phyloP scores from a whole-genome alignment of 2,113 vertebrate genomes.

The Abramis brama region DNA sequence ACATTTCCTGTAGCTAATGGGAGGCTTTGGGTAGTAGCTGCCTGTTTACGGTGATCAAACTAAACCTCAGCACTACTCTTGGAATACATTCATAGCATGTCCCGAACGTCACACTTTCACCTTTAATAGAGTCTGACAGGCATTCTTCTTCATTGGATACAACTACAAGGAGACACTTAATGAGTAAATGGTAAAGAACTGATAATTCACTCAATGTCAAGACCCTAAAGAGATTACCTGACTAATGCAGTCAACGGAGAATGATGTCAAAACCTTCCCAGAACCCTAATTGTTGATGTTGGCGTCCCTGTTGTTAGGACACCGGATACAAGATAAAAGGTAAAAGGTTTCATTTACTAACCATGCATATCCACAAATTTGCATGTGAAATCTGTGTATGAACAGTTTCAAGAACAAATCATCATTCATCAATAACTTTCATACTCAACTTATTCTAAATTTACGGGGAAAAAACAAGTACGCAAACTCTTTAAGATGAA shows the following conservation, averaged over 20 bases:
- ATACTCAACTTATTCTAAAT: too few species aligned
- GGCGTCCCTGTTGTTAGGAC: constrained; percentile 12
- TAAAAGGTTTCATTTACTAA: not conserved
- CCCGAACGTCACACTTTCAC: constrained; percentile 11
- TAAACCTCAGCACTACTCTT: not conserved
- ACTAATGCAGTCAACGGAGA: constrained; percentile 22
- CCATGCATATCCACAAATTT: not conserved
- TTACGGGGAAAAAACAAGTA: too few species aligned
- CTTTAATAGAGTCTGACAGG: constrained; percentile 36
- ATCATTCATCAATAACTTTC: too few species aligned
- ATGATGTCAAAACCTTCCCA: constrained; percentile 21
- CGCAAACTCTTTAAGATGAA: too few species aligned
- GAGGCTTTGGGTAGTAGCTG: not conserved
- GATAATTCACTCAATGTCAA: constrained; percentile 43
- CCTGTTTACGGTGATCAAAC: not conserved
- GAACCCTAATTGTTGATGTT: not conserved
- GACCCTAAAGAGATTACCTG: constrained; percentile 25
- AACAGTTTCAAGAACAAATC: not conserved
- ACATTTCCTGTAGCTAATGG: not conserved
- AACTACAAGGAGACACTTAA: constrained; percentile 44
- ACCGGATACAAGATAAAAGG: not conserved
- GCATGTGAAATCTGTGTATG: not conserved
- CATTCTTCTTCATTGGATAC: constrained; percentile 28
- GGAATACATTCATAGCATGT: not conserved
- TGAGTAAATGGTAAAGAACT: constrained; percentile 13